Conservation (phyloP, 2,797 vertebrate species). For the Labroides dimidiatus region DNA sequence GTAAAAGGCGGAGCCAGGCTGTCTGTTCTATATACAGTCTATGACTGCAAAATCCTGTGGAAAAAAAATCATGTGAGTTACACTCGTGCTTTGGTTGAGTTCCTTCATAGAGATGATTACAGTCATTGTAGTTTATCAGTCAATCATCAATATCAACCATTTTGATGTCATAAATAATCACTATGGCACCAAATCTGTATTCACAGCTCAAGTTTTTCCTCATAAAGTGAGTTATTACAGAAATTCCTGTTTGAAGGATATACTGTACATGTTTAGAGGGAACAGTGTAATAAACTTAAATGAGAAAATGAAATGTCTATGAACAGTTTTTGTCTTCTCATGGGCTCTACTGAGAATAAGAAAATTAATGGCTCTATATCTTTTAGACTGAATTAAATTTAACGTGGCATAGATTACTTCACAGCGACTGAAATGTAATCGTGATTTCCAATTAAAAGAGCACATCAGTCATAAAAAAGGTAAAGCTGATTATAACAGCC, state of each 20-base stretch:
- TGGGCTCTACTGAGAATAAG: not conserved
- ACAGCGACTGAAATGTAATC: not conserved
- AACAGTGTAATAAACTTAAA: not conserved
- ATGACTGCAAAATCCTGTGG: too few relatives aligned
- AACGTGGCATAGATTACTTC: not conserved
- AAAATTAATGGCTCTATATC: not conserved
- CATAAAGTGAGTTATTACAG: not conserved
- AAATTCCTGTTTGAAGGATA: not conserved
- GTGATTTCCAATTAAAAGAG: conserved; percentile 18
- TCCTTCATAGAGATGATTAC: conserved; percentile 13
- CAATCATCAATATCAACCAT: not conserved
- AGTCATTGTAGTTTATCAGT: conserved; percentile 9
- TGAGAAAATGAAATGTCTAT: not conserved
- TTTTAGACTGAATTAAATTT: not conserved
- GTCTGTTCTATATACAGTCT: too few relatives aligned
- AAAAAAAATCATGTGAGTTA: too few relatives aligned
- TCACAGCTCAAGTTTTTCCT: not conserved
- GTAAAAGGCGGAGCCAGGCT: too few relatives aligned
- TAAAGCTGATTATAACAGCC: conserved; percentile 40
- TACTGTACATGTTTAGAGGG: not conserved
- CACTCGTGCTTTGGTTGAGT: not conserved
- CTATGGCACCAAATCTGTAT: not conserved
- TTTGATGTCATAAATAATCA: conserved; percentile 7
- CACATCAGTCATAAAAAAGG: conserved; percentile 26
- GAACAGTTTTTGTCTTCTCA: not conserved